A percentile compares a stretch with the other conserved stretches of the same genome.
phyloP scores from a whole-genome alignment of 2,797 vertebrate species.

The Macroramphosus scolopax region DNA sequence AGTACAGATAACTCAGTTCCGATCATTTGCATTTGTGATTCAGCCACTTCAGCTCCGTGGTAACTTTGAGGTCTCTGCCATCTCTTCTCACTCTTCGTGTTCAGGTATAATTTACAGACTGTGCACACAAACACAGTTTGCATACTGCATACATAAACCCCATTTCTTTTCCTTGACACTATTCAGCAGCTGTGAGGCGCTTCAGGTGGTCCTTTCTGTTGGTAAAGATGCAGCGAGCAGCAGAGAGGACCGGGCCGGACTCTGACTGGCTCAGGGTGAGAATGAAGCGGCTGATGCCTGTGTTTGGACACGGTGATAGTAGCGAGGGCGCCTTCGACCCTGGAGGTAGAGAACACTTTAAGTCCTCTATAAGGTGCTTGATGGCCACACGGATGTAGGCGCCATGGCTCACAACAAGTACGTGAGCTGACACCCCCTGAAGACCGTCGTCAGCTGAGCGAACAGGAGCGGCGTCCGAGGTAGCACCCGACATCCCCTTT shows the following conservation, averaged over 20 bases:
- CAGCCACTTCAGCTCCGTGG: slow-evolving; percentile 16
- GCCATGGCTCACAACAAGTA: slow-evolving; percentile 90
- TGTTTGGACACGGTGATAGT: slow-evolving; percentile 88
- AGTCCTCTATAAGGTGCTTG: slow-evolving; percentile 85
- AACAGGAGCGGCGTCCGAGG: slow-evolving; percentile 10
- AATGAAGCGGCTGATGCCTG: slow-evolving; percentile 87
- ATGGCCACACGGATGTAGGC: slow-evolving; percentile 88
- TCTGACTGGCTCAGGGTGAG: slow-evolving; percentile 70
- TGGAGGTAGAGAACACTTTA: slow-evolving; percentile 79
- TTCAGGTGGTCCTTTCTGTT: slow-evolving; percentile 87
- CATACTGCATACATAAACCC: too few species aligned
- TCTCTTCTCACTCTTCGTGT: too few species aligned
- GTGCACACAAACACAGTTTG: background rate
- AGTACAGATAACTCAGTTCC: too few species aligned
- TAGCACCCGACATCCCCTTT: background rate
- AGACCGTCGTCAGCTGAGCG: slow-evolving; percentile 35
- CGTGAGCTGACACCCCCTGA: slow-evolving; percentile 65
- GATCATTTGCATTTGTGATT: slow-evolving; percentile 11
- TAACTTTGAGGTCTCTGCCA: slow-evolving; percentile 13
- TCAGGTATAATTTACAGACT: too few species aligned
- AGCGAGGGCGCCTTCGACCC: slow-evolving; percentile 79
- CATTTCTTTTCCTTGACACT: slow-evolving; percentile 6
- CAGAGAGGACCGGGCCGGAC: slow-evolving; percentile 57
- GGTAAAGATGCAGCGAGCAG: slow-evolving; percentile 84
- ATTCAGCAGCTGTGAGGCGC: slow-evolving; percentile 33